Conservation (phyloP, 2,888 invertebrate species). For the Xestia sexstrigata region DNA sequence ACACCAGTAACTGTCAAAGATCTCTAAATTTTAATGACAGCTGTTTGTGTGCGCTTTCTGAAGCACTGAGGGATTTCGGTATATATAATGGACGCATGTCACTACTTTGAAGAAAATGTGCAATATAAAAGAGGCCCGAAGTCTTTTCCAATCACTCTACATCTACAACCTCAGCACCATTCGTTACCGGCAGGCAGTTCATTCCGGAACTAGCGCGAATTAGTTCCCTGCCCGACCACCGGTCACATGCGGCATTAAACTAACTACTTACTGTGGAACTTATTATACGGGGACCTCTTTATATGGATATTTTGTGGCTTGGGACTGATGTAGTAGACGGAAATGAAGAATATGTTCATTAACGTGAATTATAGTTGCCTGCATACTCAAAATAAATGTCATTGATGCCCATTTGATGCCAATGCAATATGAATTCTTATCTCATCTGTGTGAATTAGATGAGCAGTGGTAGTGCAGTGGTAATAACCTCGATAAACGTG, state of each 20-base stretch:
- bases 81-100: neutral
- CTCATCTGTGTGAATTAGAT: neutral
- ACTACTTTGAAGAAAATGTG: neutral
- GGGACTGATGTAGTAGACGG: neutral
- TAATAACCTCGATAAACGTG: too few species aligned
- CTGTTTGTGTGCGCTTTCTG: neutral
- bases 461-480: too few species aligned
- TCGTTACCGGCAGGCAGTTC: conserved; percentile 49
- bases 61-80: neutral
- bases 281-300: conserved; percentile 34
- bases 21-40: too few species aligned
- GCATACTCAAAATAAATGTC: too few species aligned
- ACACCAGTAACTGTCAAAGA: too few species aligned
- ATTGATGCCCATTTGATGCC: too few species aligned
- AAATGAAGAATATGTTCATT: neutral
- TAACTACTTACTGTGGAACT: conserved; percentile 42
- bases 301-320: conserved; percentile 26
- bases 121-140: neutral
- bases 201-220: conserved; percentile 55
- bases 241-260: conserved; percentile 64
- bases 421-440: too few species aligned
- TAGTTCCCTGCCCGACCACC: conserved; percentile 49
- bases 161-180: conserved; percentile 44
- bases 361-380: neutral
- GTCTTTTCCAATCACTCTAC: neutral